Conservation (phyloP, 1,140 invertebrate genomes). For the Bombus affinis region DNA sequence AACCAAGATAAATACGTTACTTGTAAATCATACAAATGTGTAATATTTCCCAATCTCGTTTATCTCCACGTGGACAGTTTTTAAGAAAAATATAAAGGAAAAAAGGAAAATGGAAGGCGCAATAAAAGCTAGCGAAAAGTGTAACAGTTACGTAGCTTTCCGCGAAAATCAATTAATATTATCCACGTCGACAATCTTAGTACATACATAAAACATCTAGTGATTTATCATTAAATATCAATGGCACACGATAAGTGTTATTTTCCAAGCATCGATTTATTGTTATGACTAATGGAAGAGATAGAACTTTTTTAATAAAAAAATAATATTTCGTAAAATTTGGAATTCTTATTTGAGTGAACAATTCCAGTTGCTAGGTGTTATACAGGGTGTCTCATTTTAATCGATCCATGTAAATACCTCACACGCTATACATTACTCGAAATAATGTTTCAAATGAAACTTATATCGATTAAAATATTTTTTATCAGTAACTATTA, state of each 20-base stretch:
- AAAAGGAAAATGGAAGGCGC: background rate
- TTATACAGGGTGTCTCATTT: too few relatives aligned
- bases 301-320: background rate
- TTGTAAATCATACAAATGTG: background rate
- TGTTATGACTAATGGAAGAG: background rate
- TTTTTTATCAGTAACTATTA: too few relatives aligned
- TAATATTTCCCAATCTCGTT: too few relatives aligned
- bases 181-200: background rate
- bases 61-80: background rate
- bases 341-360: background rate
- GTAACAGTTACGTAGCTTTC: background rate
- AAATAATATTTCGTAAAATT: background rate
- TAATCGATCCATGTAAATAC: too few relatives aligned
- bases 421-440: too few relatives aligned
- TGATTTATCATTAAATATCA: constrained; percentile 2
- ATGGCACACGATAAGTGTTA: background rate
- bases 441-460: too few relatives aligned
- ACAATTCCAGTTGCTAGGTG: background rate
- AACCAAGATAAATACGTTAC: background rate
- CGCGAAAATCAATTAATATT: constrained; percentile 18
- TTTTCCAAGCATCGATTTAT: background rate
- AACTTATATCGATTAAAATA: too few relatives aligned
- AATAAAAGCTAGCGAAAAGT: background rate
- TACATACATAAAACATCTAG: background rate
- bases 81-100: background rate